phyloP scores from a whole-genome alignment of 92 coral and sea anemone species.

The Actinernus sp. region DNA sequence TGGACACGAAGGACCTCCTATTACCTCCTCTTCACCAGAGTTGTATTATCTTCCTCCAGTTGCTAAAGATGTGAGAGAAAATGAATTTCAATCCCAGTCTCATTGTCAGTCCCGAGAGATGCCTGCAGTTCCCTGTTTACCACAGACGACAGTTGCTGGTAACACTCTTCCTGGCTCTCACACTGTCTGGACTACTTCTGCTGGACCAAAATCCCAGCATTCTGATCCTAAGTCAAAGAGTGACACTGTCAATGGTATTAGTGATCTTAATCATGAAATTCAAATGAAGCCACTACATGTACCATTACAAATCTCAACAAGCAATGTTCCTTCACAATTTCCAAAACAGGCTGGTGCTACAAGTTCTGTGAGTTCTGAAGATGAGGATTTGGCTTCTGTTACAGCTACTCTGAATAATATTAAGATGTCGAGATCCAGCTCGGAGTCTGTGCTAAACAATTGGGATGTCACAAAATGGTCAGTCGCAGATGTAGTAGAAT shows the following conservation, averaged over 20 bases:
- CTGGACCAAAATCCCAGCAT: not conserved
- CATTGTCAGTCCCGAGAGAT: not conserved
- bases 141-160: not conserved
- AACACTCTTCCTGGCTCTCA: not conserved
- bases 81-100: not conserved
- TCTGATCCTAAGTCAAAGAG: not conserved
- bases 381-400: slow-evolving; percentile 17
- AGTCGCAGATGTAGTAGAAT: slow-evolving; percentile 61
- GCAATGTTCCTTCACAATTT: not conserved
- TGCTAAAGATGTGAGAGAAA: not conserved
- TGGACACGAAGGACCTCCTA: slow-evolving; percentile 6
- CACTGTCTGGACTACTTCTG: not conserved
- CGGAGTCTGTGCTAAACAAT: slow-evolving; percentile 2
- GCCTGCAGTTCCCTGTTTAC: not conserved
- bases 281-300: not conserved
- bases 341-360: not conserved
- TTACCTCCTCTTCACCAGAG: too few relatives aligned
- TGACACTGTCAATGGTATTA: not conserved
- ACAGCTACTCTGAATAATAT: slow-evolving; percentile 14
- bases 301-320: too few relatives aligned
- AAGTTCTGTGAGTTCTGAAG: not conserved
- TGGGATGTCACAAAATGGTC: slow-evolving; percentile 47
- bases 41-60: too few relatives aligned
- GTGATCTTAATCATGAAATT: not conserved
- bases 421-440: slow-evolving; percentile 1